Evolutionary conservation across 2,113 vertebrate species (phyloP).

Genomic region (Nicator chloris): DNA sequence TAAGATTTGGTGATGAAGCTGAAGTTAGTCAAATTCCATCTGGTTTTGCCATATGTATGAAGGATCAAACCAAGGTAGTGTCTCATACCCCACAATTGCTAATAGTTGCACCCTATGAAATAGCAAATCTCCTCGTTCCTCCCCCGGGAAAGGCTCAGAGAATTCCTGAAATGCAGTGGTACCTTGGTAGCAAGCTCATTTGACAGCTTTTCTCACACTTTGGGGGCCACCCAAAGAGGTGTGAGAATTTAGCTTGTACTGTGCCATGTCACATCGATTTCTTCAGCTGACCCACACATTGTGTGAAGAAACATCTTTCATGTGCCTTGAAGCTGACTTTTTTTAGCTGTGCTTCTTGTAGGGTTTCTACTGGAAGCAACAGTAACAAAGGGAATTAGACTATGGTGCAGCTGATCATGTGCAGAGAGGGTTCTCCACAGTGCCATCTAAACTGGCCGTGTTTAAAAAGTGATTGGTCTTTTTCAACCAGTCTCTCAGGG

Average conservation of each 20-base stretch:
- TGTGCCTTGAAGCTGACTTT: background rate
- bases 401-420: background rate
- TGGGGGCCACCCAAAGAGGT: background rate
- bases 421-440: background rate
- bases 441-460: background rate
- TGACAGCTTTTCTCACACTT: background rate
- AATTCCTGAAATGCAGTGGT: background rate
- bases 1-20: background rate
- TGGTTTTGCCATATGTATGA: background rate
- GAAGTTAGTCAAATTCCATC: background rate
- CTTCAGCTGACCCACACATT: accelerated
- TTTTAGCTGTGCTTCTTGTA: background rate
- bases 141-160: background rate
- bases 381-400: background rate
- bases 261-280: background rate
- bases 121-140: background rate
- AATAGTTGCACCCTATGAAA: background rate
- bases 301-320: background rate
- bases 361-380: background rate
- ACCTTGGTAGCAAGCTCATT: background rate
- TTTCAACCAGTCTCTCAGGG: background rate
- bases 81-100: background rate
- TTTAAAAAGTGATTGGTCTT: background rate
- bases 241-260: background rate
- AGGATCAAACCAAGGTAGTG: background rate